phyloP scores from a whole-genome alignment of 2,888 invertebrate genomes.

The Xanthorhoe spadicearia region DNA sequence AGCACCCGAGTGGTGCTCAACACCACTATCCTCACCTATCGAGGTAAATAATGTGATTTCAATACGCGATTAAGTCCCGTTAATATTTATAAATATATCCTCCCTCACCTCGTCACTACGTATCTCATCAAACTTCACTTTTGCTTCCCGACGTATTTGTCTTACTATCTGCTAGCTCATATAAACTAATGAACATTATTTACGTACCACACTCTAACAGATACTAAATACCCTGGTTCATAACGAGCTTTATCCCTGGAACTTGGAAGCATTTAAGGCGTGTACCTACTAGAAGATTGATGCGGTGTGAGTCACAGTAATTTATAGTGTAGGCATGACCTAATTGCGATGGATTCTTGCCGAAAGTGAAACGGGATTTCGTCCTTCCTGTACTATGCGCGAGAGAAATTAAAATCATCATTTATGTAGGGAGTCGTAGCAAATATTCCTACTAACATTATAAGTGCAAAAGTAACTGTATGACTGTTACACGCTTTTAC shows the following conservation, averaged over 20 bases:
- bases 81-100: no score
- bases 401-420: not conserved
- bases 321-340: conserved; percentile 27
- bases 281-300: conserved; percentile 24
- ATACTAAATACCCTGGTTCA: not conserved
- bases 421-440: no score
- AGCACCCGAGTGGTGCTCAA: no score
- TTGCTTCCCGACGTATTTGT: no score
- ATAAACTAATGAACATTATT: not conserved
- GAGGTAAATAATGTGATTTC: no score
- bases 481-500: no score
- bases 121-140: no score
- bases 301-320: conserved; percentile 22
- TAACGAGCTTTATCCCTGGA: conserved; percentile 15
- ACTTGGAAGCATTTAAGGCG: conserved; percentile 17
- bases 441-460: no score
- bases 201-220: not conserved
- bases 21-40: no score
- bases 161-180: not conserved
- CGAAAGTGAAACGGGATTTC: conserved; percentile 26
- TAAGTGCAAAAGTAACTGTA: no score
- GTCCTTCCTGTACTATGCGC: conserved; percentile 29
- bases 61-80: no score
- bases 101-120: no score
- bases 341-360: conserved; percentile 16